A percentile compares a stretch with the other conserved stretches of the same genome.
Conservation (phyloP, 2,113 vertebrate species). For the Nycticorax nycticorax region DNA sequence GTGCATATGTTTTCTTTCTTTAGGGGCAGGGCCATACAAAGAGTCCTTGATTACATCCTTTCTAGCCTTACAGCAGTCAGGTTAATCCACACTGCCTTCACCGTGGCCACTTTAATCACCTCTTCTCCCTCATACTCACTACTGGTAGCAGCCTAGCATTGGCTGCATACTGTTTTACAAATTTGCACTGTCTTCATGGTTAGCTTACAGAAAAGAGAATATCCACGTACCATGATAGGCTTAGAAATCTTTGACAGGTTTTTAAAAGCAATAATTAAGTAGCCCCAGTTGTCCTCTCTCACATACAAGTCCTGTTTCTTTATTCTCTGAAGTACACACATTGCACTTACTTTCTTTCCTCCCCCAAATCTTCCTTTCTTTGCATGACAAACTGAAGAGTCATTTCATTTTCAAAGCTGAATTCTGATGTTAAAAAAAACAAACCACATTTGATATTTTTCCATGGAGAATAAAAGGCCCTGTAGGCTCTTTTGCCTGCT, state of each 20-base stretch:
- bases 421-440: background rate
- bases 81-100: background rate
- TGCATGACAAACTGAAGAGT: background rate
- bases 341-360: background rate
- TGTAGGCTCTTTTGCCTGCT: background rate
- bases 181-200: background rate
- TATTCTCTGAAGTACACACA: background rate
- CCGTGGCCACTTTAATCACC: background rate
- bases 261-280: background rate
- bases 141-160: background rate
- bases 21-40: background rate
- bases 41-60: rapidly evolving
- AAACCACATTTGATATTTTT: background rate
- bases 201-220: background rate
- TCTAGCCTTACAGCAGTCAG: background rate
- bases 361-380: background rate
- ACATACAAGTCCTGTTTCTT: background rate
- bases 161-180: background rate
- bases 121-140: background rate
- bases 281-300: background rate
- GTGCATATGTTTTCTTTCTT: background rate
- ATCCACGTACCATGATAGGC: background rate
- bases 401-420: background rate
- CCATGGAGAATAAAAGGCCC: background rate
- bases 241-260: background rate